Evolutionary conservation across 2,888 invertebrate species (phyloP).

Genomic region (Dicyrtoma fusca): DNA sequence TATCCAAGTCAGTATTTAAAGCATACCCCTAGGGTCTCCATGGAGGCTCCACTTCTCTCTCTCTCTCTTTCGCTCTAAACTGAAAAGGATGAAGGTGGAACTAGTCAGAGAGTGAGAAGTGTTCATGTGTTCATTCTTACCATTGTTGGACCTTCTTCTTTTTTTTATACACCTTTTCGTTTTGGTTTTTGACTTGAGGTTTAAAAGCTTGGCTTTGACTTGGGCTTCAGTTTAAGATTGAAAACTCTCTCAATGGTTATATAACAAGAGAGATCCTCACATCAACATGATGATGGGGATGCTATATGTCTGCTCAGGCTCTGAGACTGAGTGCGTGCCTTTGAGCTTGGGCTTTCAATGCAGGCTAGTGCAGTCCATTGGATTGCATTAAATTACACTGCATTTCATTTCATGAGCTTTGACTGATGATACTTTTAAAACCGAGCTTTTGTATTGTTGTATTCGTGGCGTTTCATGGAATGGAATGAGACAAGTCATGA

Average conservation of each 20-base stretch:
- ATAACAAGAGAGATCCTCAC: conserved; percentile 1
- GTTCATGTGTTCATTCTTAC: conserved; percentile 16
- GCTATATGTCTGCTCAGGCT: not conserved
- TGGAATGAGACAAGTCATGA: conserved; percentile 36
- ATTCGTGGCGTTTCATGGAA: conserved; percentile 22
- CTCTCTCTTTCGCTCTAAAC: conserved; percentile 3
- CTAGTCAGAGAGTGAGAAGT: conserved; percentile 25
- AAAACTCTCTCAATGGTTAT: too few relatives aligned
- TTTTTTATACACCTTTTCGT: conserved; percentile 6
- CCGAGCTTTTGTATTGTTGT: conserved; percentile 17
- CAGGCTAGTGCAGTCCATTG: too few relatives aligned
- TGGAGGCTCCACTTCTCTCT: conserved; percentile 13
- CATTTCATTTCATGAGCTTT: too few relatives aligned
- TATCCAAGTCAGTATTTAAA: conserved; percentile 30
- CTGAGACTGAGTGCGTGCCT: too few relatives aligned
- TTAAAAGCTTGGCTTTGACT: conserved; percentile 23
- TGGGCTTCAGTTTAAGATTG: too few relatives aligned
- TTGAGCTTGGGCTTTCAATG: too few relatives aligned
- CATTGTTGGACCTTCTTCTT: conserved; percentile 24
- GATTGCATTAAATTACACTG: too few relatives aligned
- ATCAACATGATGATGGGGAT: not conserved
- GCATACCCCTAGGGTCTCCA: conserved; percentile 30
- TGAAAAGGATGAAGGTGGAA: conserved; percentile 31
- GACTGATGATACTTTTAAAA: conserved; percentile 6
- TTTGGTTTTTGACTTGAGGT: not conserved